These are phyloP conservation scores for Clamator glandarius DNA, from an alignment of 2,797 vertebrate species.

Conservation along the genomic window DNA sequence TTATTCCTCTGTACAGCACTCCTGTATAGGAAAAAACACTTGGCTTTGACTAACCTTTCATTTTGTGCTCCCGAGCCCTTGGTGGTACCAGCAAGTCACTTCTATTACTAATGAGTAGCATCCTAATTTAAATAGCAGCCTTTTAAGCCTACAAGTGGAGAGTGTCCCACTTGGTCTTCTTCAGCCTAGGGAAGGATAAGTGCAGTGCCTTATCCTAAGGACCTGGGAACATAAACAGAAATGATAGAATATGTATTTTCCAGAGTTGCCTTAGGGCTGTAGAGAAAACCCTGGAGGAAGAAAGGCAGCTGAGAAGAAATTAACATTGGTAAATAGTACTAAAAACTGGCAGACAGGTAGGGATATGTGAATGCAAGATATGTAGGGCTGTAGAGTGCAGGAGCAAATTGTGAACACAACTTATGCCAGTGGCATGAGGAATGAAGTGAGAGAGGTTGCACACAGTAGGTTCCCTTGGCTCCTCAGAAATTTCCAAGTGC, in stretches of 20 bases:
- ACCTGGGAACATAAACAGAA: background rate
- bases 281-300: background rate
- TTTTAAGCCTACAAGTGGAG: background rate
- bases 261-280: background rate
- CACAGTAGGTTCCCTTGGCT: conserved; percentile 9
- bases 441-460: background rate
- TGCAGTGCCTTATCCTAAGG: background rate
- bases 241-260: background rate
- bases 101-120: background rate
- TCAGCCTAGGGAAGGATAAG: background rate
- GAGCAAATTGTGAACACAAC: conserved; percentile 12
- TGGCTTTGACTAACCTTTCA: background rate
- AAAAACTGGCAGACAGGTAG: conserved; percentile 14
- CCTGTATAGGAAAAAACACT: background rate
- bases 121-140: background rate
- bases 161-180: background rate
- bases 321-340: conserved; percentile 2
- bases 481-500: conserved; percentile 48
- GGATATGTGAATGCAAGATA: background rate
- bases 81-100: background rate
- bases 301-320: background rate
- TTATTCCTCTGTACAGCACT: background rate
- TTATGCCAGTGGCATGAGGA: conserved; percentile 1
- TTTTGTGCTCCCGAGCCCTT: background rate
- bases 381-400: background rate